Base-by-base conservation (phyloP, 2,797 vertebrate species). In the Toxotes lorentzi region DNA sequence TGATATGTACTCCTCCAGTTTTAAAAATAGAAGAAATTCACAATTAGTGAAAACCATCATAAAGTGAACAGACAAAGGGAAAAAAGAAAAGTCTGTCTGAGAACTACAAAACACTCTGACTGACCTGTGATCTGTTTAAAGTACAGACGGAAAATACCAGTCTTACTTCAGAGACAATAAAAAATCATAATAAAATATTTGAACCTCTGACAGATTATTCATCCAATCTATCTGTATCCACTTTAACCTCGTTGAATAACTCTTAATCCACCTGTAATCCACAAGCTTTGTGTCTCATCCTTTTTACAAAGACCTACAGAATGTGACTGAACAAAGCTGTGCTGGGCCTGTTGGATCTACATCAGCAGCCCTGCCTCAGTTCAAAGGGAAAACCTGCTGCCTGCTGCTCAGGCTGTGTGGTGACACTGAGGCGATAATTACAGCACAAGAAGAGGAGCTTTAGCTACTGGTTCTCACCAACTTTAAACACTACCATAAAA, bases 341-440 rank as follows among this genome's bases (percentile, higher is more conserved):
- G 69, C 19, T 5, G 63, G 76, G 76, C 70, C 56, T 68, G 57
- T 12, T 73, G 66, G 70, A 48, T 81, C 64, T 47, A 77, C 77
- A 63, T 63, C 32, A 68, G 51, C 57, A 5, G 73, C n/a, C 12
- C 51, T 50, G 73, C 48, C 45, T 68, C 74, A 79, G 80, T 84
- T 89, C 82, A 87, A 87, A 90, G 78, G 34, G 50, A 59, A 12
- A 47, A 19, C 8, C 75, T 58, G 70, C 64, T 60, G 63, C 41
- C 51, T 73, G 66, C 61, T 40, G 43, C 61, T 79, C 71, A 30
- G 54, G 24, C 53, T 74, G 79, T 54, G 73, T 69, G 73, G 50
- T 51, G 70, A 88, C 86, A 83, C 75, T 5, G 48, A 60, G 70
- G 68, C n/a, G 85, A 82, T 88, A 60, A 90, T 88, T 89, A 84